Evolutionary conservation across 2,797 vertebrate species (phyloP), one percentile per base, ranked within the genome.

Genomic region (Holocentrus rufus): DNA sequence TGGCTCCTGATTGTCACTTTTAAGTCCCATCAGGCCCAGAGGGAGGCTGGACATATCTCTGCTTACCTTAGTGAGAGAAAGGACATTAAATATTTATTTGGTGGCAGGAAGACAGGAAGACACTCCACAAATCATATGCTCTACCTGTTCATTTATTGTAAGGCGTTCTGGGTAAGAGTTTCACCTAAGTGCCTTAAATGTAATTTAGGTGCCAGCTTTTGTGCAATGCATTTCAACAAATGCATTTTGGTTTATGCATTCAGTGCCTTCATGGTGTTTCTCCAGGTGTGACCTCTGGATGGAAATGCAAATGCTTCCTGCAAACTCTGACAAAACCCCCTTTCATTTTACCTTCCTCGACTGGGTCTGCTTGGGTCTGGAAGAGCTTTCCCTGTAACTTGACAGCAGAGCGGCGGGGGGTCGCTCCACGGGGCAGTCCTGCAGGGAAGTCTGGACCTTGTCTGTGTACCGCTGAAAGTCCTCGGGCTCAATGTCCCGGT

Each of bases 381-480:
- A 92, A 1, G 92, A 88, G 56, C 93, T 94, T 76, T 90, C 94
- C 62, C 84, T 92, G 70, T 93, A 92, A 78, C 94, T 95, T 39
- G 94, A 92, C 56, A 93, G 85, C 59, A 97, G 91, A 65, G 94
- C 90, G 77, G 95, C 85, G 2, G 96, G 94, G 50, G 94, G 92
- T n/a, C 85, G 90, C 85, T 97, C 94, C 72, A 96, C 86, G 10
- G 96, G 97, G 72, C 98, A 99, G 76, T 96, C 96, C 80, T 97
- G 95, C 44, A 99, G 93, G 31, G 95, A 97, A 3, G 92, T 84
- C 27, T 96, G 93, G 64, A 97, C 91, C 64, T 96, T 98, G 74
- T 96, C 95, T n/a, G 93, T 70, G 75, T 98, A 99, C 61, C 88
- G 95, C 86, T 98, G 97, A 87, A 99, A 99, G 90, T 99, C 97